These are phyloP conservation scores for Leptobrachium leishanense DNA, from an alignment of 2,113 vertebrate species.

Conservation along the genomic window DNA sequence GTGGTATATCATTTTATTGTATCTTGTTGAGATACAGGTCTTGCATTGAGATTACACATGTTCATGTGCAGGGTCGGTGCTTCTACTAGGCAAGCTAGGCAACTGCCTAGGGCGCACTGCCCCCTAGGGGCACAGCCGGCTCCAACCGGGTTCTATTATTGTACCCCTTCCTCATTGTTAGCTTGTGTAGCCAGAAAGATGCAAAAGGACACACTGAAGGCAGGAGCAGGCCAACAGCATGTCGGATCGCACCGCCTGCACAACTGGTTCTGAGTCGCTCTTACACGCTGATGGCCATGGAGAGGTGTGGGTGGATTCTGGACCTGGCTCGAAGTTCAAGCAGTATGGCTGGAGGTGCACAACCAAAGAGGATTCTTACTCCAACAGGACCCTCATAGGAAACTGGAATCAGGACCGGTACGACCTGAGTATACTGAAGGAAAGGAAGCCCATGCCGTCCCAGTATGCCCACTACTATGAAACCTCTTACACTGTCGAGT, in stretches of 20 bases:
- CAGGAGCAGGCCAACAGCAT: no score
- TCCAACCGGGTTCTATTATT: no score
- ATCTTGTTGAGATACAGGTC: no score
- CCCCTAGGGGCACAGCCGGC: no score
- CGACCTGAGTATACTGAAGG: constrained; percentile 52
- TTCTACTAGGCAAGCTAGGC: no score
- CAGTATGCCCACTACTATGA: constrained; percentile 68
- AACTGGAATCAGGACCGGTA: constrained; percentile 72
- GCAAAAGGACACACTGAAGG: no score
- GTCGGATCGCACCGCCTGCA: constrained; percentile 47
- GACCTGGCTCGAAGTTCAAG: constrained; percentile 59
- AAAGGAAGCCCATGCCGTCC: constrained; percentile 64
- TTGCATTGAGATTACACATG: no score
- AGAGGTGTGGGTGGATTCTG: constrained; percentile 64
- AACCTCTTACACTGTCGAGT: constrained; percentile 57
- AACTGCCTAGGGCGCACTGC: no score
- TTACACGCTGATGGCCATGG: constrained; percentile 63
- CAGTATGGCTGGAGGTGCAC: constrained; percentile 70
- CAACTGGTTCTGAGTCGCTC: constrained; percentile 54
- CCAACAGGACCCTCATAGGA: constrained; percentile 59
- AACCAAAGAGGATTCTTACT: constrained; percentile 66
- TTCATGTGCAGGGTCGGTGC: no score
- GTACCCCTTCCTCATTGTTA: no score
- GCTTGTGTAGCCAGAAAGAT: no score
- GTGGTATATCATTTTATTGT: no score